A percentile compares a stretch with the other conserved stretches of the same genome.
These are phyloP conservation scores for Rhaphigaster nebulosa DNA, from an alignment of 2,888 invertebrate genomes.

Conservation along the genomic window DNA sequence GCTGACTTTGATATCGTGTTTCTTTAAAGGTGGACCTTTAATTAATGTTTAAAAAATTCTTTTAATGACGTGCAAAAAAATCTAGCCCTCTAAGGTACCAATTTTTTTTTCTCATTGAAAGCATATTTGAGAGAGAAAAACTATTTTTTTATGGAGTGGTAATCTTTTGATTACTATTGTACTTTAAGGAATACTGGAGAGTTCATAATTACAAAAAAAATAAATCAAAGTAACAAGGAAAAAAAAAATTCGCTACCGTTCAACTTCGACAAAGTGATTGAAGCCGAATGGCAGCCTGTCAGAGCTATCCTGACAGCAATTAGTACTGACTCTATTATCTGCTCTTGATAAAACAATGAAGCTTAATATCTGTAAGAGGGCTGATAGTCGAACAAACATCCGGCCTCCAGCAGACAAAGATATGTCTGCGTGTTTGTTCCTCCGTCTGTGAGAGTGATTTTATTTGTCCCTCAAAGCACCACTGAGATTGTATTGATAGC, in stretches of 20 bases:
- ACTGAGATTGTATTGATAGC: background rate
- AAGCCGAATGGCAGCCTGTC: background rate
- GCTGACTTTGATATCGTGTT: background rate
- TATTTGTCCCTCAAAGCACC: background rate
- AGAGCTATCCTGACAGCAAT: background rate
- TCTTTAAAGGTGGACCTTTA: background rate
- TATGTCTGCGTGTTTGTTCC: background rate
- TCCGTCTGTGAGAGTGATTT: background rate
- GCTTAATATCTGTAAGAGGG: background rate
- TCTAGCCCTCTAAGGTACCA: no score
- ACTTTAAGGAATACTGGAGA: no score
- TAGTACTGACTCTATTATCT: background rate
- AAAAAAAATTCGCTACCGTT: no score
- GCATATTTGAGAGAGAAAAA: no score
- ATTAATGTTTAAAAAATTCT: background rate
- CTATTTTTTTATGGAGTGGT: no score
- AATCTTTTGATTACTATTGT: no score
- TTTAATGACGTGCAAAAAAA: background rate
- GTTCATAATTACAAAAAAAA: no score
- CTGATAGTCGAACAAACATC: background rate
- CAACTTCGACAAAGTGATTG: background rate
- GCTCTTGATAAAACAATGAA: background rate
- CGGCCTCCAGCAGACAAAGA: background rate
- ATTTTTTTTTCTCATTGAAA: no score
- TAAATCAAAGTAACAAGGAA: no score